Percentiles rank a stretch among this genome's conserved stretches.
phyloP scores from a whole-genome alignment of 2,888 invertebrate species.

The Salticus scenicus region DNA sequence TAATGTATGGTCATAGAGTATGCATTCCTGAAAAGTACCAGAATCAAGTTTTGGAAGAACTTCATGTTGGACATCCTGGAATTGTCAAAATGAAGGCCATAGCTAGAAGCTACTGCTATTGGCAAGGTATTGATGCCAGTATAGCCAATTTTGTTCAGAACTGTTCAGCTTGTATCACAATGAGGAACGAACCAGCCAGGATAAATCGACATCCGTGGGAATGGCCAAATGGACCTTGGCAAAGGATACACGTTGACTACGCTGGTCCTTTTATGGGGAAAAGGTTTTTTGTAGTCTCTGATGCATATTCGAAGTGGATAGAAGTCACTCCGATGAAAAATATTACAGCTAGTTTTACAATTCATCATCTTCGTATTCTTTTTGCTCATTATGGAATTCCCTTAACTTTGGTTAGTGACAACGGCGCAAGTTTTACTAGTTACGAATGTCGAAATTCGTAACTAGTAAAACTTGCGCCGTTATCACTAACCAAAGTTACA shows the following conservation, averaged over 20 bases:
- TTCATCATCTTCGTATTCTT: too few species aligned
- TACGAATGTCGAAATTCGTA: too few species aligned
- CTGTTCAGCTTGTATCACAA: constrained; percentile 49
- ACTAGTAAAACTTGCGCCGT: too few species aligned
- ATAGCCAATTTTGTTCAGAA: constrained; percentile 44
- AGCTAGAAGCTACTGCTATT: constrained; percentile 44
- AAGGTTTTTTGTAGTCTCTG: too few species aligned
- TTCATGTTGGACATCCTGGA: constrained; percentile 19
- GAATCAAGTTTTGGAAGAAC: constrained; percentile 25
- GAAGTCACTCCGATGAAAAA: too few species aligned
- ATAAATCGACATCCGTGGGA: constrained; percentile 52
- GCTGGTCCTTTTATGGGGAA: constrained; percentile 75
- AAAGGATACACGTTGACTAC: constrained; percentile 76
- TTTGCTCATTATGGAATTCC: too few species aligned
- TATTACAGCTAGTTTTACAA: too few species aligned
- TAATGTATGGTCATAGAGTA: constrained; percentile 52
- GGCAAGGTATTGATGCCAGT: constrained; percentile 44
- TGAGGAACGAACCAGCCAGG: constrained; percentile 47
- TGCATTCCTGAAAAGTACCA: constrained; percentile 48
- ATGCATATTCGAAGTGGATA: too few species aligned
- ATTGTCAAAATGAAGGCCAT: constrained; percentile 44
- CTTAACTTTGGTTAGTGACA: too few species aligned
- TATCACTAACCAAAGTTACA: constrained; percentile 75
- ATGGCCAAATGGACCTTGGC: constrained; percentile 72
- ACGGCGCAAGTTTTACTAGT: too few species aligned